Base-by-base conservation (phyloP, 1,140 invertebrate genomes). In the Penaeus indicus region DNA sequence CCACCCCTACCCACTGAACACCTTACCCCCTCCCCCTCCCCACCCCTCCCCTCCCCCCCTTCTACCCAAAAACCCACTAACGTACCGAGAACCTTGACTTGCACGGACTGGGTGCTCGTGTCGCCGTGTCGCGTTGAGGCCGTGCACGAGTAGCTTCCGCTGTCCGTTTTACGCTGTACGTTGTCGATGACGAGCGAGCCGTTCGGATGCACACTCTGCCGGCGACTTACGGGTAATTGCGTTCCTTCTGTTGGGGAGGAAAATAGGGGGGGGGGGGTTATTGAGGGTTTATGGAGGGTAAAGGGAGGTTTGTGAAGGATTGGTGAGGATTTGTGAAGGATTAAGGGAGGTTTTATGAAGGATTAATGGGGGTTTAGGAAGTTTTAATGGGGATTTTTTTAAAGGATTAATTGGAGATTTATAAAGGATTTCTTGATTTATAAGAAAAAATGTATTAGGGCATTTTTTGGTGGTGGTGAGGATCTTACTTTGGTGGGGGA, bases 11-110 rank as follows among this genome's bases (percentile, higher is more conserved):
- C 54, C 42, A 32, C 27, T 25, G 21, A 0, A 27, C 63, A 0
- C 10, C n/a, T 25, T n/a, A 47, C 64, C 2, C 27, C 62, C 25
- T 62, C 32, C 21, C 16, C 13, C 22, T 81, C 27, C 61, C 38
- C 4, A 27, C 63, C 2, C 10, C n/a, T 25, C 2, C 27, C 62
- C 25, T 62, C 32, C 21, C 16, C 13, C 22, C 27, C 62, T 16
- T 27, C 38, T 10, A 18, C 18, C 54, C 42, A 32, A 25, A 5
- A 62, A 32, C 27, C 62, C 80, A 0, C 60, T 32, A 19, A 89
- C 88, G 32, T 85, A 94, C 94, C 97, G 92, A 97, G 95, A 91
- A 99, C 97, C 92, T 97, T 96, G 93, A 98, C 99, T 87, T 97
- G 96, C 90, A 99, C 96, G 91, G 96, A 93, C 84, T 90, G 86